Evolutionary conservation across 2,113 vertebrate species (phyloP), one percentile per base, ranked within the genome.

Genomic region (Lepisosteus osseus): DNA sequence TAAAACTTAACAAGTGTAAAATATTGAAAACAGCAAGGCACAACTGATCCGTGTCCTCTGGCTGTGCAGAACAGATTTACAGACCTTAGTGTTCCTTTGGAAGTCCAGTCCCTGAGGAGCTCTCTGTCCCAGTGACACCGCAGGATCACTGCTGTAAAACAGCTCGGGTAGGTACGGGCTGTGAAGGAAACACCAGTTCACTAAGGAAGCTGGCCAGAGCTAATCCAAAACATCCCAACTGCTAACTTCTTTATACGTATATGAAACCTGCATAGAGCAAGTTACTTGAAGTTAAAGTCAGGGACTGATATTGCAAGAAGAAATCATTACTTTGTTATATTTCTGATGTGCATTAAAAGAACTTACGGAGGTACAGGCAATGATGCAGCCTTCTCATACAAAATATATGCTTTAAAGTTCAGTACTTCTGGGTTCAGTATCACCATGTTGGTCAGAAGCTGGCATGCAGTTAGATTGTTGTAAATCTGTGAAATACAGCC

Each of bases 371-470:
- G 62, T 45, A 43, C 54, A 43, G 67, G n/a, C 1, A 8, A 56
- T n/a, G 69, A 70, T 6, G 61, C 40, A 55, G 70, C 17, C 12
- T 15, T 7, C 3, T 55, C 56, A 44, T 83, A 85, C 29, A 82
- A 64, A 1, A 61, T 51, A 0, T 61, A 75, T 15, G 78, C 74
- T 57, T 73, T 68, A 57, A 44, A 77, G 42, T 41, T 67, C 44
- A 71, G 40, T 15, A 68, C 73, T 55, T 72, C 76, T 4, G 66
- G 69, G n/a, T 78, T 61, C 47, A 85, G 43, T 9, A 76, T 42
- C 9, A 81, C 82, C 65, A 75, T 67, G 61, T 83, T 83, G 40
- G 72, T 69, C 56, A 85, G 78, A 3, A 74, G 59, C 69, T 85
- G 77, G 55, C 83, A 85, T 9, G 83, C 81, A 0, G 80, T 80